phyloP scores from a whole-genome alignment of 2,113 vertebrate genomes.

The Chrysemys picta region DNA sequence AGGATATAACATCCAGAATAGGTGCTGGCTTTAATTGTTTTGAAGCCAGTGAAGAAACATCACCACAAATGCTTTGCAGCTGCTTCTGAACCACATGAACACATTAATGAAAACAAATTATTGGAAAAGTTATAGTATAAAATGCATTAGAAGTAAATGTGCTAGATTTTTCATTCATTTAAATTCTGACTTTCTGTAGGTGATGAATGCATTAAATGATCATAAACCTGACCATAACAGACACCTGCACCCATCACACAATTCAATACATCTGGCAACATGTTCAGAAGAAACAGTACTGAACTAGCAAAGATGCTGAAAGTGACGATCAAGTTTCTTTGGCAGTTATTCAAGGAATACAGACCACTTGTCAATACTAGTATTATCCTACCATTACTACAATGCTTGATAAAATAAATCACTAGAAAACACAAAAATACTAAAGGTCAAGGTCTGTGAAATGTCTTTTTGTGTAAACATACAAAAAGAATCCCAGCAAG shows the following conservation, averaged over 20 bases:
- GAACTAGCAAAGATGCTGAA: background rate
- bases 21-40: background rate
- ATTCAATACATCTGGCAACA: accelerated
- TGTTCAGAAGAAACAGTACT: accelerated
- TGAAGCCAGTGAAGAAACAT: background rate
- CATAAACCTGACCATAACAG: background rate
- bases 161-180: background rate
- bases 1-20: accelerated
- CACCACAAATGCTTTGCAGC: accelerated
- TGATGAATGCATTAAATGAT: background rate
- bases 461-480: background rate
- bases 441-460: accelerated
- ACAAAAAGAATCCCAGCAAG: background rate
- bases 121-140: background rate
- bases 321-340: accelerated
- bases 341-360: accelerated
- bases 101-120: background rate
- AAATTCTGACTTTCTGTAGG: background rate
- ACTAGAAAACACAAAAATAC: accelerated
- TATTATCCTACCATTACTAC: accelerated
- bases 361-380: background rate
- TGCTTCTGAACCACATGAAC: background rate
- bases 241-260: background rate
- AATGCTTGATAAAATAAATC: accelerated
- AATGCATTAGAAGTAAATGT: background rate